phyloP scores from a whole-genome alignment of 2,888 invertebrate species.

The Plusia festucae region DNA sequence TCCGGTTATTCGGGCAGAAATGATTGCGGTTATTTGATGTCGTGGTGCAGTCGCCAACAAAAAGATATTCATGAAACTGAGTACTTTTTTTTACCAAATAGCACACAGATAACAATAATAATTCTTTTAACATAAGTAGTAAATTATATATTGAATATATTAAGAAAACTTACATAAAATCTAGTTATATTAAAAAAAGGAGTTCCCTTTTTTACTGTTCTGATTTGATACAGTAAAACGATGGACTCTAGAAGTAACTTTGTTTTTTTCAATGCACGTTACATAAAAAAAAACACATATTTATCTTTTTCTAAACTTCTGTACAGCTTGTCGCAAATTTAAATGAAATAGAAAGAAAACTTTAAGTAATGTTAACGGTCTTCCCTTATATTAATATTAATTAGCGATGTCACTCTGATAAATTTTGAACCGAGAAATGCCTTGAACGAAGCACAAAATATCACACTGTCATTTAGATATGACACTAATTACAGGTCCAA shows the following conservation, averaged over 20 bases:
- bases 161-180: too few relatives aligned
- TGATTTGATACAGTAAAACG: background rate
- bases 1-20: background rate
- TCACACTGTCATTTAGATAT: conserved; percentile 46
- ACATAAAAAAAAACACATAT: too few relatives aligned
- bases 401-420: conserved; percentile 41
- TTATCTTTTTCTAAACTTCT: too few relatives aligned
- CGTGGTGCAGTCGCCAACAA: background rate
- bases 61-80: background rate
- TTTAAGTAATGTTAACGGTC: conserved; percentile 12
- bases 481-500: conserved; percentile 50
- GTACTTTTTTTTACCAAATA: background rate
- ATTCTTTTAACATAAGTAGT: too few relatives aligned
- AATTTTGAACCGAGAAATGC: conserved; percentile 31
- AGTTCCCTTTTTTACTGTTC: background rate
- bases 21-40: conserved; percentile 2
- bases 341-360: too few relatives aligned
- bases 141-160: too few relatives aligned
- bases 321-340: too few relatives aligned
- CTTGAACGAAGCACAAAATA: conserved; percentile 19
- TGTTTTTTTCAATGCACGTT: too few relatives aligned
- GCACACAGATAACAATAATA: background rate
- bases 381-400: conserved; percentile 46
- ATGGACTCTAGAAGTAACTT: background rate
- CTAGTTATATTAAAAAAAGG: background rate